Percentiles rank a stretch among this genome's conserved stretches.
Evolutionary conservation across 2,797 vertebrate species (phyloP).

Genomic region (Karalla daura): DNA sequence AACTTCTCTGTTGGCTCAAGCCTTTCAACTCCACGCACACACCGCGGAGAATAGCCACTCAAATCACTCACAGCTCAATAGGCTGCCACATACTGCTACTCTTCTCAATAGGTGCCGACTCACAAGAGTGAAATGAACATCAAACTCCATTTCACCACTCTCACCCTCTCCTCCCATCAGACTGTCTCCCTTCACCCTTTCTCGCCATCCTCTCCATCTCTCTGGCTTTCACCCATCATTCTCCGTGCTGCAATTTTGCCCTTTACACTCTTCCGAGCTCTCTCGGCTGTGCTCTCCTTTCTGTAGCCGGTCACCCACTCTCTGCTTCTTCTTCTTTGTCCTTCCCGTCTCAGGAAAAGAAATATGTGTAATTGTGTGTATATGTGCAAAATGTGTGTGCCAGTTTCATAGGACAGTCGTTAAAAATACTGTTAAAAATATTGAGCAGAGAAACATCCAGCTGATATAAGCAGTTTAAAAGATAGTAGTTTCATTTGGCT

Average conservation of each 20-base stretch:
- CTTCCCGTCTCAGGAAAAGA: constrained; percentile 46
- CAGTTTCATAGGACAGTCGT: constrained; percentile 19
- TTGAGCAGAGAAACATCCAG: not conserved
- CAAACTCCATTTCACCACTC: constrained; percentile 67
- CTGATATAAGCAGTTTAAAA: too few relatives aligned
- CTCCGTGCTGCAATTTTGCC: constrained; percentile 71
- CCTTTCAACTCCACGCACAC: constrained; percentile 63
- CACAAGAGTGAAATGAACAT: constrained; percentile 72
- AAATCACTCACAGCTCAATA: constrained; percentile 75
- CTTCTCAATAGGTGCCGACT: constrained; percentile 66
- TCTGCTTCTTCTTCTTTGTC: too few relatives aligned
- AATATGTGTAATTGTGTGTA: constrained; percentile 35
- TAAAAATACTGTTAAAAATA: constrained; percentile 9
- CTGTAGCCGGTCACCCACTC: constrained; percentile 41
- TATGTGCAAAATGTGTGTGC: too few relatives aligned
- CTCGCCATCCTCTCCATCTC: constrained; percentile 60
- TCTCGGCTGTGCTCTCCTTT: constrained; percentile 39
- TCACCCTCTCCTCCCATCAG: constrained; percentile 64
- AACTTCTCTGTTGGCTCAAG: constrained; percentile 52
- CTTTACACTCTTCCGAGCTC: constrained; percentile 37
- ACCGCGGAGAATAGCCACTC: constrained; percentile 67
- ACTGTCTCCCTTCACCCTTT: constrained; percentile 54
- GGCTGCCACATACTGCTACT: constrained; percentile 61
- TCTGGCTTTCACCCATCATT: constrained; percentile 64
- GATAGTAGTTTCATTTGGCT: too few relatives aligned